phyloP scores from a whole-genome alignment of 2,113 vertebrate genomes.

The Mirza zaza region DNA sequence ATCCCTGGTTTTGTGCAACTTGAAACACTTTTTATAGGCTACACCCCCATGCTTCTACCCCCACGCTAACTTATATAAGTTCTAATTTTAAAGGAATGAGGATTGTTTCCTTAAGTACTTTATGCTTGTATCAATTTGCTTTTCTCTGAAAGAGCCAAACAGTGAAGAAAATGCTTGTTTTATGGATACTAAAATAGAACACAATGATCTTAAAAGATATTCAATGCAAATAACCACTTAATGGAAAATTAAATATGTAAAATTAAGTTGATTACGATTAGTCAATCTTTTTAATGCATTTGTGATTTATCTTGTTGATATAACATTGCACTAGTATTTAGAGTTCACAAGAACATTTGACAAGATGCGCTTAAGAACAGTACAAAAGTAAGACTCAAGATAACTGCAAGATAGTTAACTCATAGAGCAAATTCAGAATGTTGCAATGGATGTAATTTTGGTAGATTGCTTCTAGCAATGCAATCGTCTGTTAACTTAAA shows the following conservation, averaged over 20 bases:
- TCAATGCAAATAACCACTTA: constrained; percentile 69
- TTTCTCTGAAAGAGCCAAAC: constrained; percentile 27
- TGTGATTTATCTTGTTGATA: constrained; percentile 70
- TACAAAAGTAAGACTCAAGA: constrained; percentile 22
- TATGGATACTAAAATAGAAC: constrained; percentile 62
- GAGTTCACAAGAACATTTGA: constrained; percentile 47
- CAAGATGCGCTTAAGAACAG: constrained; percentile 50
- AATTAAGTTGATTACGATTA: constrained; percentile 67
- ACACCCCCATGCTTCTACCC: background rate
- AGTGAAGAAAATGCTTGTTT: constrained; percentile 66
- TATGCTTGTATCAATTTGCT: constrained; percentile 59
- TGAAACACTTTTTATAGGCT: constrained; percentile 51
- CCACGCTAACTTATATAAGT: constrained; percentile 47
- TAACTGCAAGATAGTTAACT: background rate
- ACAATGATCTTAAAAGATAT: constrained; percentile 71
- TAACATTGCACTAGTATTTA: constrained; percentile 59
- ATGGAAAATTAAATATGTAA: constrained; percentile 69
- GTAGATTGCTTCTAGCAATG: background rate
- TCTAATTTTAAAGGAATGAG: constrained; percentile 43
- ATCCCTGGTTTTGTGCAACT: constrained; percentile 16
- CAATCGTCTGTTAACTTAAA: constrained; percentile 39
- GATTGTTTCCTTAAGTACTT: constrained; percentile 49
- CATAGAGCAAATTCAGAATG: constrained; percentile 27
- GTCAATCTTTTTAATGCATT: constrained; percentile 57
- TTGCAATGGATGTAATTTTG: background rate